phyloP scores from a whole-genome alignment of 2,888 invertebrate genomes.

The Protodeltote pygarga region DNA sequence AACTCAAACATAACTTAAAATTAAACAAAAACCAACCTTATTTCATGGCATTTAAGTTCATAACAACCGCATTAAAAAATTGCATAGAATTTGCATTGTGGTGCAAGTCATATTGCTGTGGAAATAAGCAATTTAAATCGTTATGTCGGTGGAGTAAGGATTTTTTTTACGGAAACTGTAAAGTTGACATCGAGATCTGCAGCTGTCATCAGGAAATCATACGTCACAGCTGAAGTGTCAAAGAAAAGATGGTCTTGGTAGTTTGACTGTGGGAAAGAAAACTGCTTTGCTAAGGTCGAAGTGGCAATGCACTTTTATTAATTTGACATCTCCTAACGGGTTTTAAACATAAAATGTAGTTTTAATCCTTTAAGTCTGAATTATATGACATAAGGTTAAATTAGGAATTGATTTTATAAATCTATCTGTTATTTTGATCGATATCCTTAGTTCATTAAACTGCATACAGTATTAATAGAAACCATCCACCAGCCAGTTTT shows the following conservation, averaged over 20 bases:
- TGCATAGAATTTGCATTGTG: slow-evolving; percentile 57
- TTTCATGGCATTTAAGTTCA: slow-evolving; percentile 47
- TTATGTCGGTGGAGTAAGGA: slow-evolving; percentile 40
- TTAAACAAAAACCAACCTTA: slow-evolving; percentile 59
- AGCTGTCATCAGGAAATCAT: slow-evolving; percentile 74
- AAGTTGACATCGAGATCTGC: slow-evolving; percentile 55
- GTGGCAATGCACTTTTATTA: slow-evolving; percentile 37
- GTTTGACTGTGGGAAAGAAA: slow-evolving; percentile 45
- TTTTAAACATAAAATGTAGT: slow-evolving; percentile 24
- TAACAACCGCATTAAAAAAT: slow-evolving; percentile 52
- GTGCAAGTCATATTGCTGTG: slow-evolving; percentile 48
- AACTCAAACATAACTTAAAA: slow-evolving; percentile 42
- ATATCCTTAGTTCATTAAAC: not conserved
- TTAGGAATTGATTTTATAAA: slow-evolving; percentile 24
- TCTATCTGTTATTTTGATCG: slow-evolving; percentile 8
- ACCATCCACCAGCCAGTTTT: slow-evolving; percentile 1
- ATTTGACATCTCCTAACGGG: slow-evolving; percentile 30
- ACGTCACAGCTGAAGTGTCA: slow-evolving; percentile 70
- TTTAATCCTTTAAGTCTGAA: slow-evolving; percentile 37
- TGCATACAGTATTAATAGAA: slow-evolving; percentile 11
- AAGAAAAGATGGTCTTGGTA: slow-evolving; percentile 69
- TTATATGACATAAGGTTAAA: slow-evolving; percentile 34
- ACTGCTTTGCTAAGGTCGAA: slow-evolving; percentile 35
- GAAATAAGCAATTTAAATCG: slow-evolving; percentile 42
- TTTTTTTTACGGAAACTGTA: slow-evolving; percentile 18